These are phyloP conservation scores for Toxostoma redivivum DNA, from an alignment of 2,113 vertebrate species.

Conservation along the genomic window DNA sequence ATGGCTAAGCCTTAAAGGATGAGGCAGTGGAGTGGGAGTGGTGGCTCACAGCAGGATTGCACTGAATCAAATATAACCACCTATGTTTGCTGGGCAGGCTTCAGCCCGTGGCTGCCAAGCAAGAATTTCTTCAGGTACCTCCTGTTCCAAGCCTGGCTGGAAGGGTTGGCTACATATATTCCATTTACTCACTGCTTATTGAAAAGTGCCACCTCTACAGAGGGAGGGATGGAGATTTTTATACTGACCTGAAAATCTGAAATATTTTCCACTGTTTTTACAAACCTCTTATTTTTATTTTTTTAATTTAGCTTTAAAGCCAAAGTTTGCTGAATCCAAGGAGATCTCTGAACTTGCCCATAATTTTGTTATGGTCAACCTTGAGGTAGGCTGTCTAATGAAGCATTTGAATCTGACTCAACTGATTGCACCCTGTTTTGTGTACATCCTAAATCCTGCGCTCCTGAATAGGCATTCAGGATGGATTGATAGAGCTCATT, in stretches of 20 bases:
- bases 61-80: background rate
- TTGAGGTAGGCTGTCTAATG: slow-evolving; percentile 82
- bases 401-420: background rate
- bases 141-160: background rate
- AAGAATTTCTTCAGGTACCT: background rate
- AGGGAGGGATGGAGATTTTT: background rate
- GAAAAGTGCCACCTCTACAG: background rate
- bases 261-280: background rate
- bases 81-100: background rate
- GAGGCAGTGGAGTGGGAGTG: background rate
- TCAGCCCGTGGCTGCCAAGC: background rate
- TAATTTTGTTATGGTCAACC: slow-evolving; percentile 98
- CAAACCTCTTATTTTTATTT: background rate
- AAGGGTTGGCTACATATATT: background rate
- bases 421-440: background rate
- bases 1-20: background rate
- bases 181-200: background rate
- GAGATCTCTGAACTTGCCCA: slow-evolving; percentile 96
- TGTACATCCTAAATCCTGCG: background rate
- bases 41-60: background rate
- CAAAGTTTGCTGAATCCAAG: slow-evolving; percentile 95
- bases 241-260: background rate
- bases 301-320: slow-evolving; percentile 84
- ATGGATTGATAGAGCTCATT: background rate
- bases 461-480: background rate